Base-by-base conservation (phyloP, 2,797 vertebrate species). In the Danio jaintianensis region DNA sequence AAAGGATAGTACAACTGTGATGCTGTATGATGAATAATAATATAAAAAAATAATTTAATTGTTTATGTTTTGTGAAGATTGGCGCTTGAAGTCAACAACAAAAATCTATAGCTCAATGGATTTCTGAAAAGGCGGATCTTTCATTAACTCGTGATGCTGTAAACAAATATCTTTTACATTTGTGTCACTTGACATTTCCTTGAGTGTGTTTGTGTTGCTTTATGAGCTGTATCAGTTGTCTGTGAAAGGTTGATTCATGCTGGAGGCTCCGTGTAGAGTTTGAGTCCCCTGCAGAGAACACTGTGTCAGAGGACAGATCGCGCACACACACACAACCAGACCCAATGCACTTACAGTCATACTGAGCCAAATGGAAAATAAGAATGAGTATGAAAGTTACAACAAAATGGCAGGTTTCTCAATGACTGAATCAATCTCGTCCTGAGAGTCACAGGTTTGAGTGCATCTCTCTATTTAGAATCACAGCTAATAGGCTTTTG, bases 181-280 rank as follows among this genome's bases (percentile, higher is more conserved):
- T 40, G 12, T 55, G 53, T 40, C 50, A 58, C 18, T 59, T 73
- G 70, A 47, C 40, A 73, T 45, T 73, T 72, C 20, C 43, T 48
- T 18, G 0, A 58, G 63, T 56, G 55, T 50, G 42, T 48, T 56
- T 58, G 40, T 59, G 16, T 50, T 38, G 11, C 56, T 68, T 36
- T 76, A 29, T 16, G 47, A 47, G 52, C 75, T 36, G 15, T 66
- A 66, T 73, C 43, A 10, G 43, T 47, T 64, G 70, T 75, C 43
- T 62, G 61, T 40, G 20, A 75, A 80, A 81, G 62, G 43, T 75
- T 75, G 62, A 68, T 73, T 15, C n/a, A 61, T 68, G 79, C 79
- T 75, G 68, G 47, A 75, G 52, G 79, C 62, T 75, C 42, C 40
- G 13, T 66, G 36, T 55, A 77, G 20, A 13, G 52, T 42, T 58